Base-by-base conservation (phyloP, 2,113 vertebrate species). In the Herpailurus yagouaroundi region DNA sequence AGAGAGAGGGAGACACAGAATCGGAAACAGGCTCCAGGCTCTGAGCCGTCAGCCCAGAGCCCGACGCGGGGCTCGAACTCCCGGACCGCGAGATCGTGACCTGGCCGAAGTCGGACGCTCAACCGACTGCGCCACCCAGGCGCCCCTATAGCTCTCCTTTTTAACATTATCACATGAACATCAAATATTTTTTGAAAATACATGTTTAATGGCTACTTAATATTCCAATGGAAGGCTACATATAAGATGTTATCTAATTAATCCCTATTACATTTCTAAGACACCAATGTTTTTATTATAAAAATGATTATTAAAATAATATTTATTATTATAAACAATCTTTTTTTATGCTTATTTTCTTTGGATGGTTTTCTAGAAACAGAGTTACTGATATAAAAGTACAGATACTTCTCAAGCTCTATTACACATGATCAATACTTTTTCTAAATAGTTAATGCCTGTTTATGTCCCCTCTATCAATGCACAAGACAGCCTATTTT, bases 291-390 rank as follows among this genome's bases (percentile, higher is more conserved):
- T 68, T 83, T 89, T 92, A 66, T 21, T 91, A 57, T 23, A 57
- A 88, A 95, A 45, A 79, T 45, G 69, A 76, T 29, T 29, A 41
- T 45, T 31, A 76, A 48, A 29, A 76, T 76, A 48, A 8, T 45
- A 15, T 16, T 76, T 76, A 48, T 48, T 48, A 29, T 55, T 91
- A 83, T 27, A 50, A 95, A 85, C 55, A 76, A 88, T 14, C 41
- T 80, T 79, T 63, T 38, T 94, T 76, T 91, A 76, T 82, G 13
- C 73, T 87, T 69, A 27, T 52, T 96, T 94, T 95, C 74, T 92
- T 68, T 77, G 21, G 68, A 69, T 82, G 29, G 31, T 79, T 93
- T 95, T 88, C 74, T 88, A 95, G 48, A 92, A 60, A 74, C 87
- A 19, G 33, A 73, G 95, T 88, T 89, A 89, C 2, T 64, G 25